These are phyloP conservation scores for Parotocinclus haroldoi DNA, from an alignment of 2,797 vertebrate genomes.

Conservation along the genomic window DNA sequence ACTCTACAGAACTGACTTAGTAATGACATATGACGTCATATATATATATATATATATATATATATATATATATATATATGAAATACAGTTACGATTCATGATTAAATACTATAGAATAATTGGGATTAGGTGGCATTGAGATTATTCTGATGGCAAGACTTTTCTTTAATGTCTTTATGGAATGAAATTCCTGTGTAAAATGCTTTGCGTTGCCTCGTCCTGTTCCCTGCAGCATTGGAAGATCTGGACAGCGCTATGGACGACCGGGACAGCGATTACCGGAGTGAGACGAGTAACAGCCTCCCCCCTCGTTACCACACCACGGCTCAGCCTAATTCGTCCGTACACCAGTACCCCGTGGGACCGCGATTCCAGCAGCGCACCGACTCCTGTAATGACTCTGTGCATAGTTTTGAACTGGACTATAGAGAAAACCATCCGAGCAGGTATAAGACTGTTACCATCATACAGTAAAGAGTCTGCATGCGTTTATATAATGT, in stretches of 20 bases:
- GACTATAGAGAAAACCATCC: slow-evolving; percentile 79
- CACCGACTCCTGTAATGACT: slow-evolving; percentile 77
- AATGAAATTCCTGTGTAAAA: too few species aligned
- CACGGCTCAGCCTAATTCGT: slow-evolving; percentile 88
- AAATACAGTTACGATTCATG: too few species aligned
- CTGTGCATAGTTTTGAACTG: slow-evolving; percentile 81
- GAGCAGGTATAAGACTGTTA: slow-evolving; percentile 71
- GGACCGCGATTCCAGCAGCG: slow-evolving; percentile 75
- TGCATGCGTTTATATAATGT: too few species aligned
- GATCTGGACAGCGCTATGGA: slow-evolving; percentile 93
- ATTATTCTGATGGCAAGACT: too few species aligned
- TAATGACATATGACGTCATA: too few species aligned
- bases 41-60: too few species aligned
- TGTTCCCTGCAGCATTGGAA: slow-evolving; percentile 78
- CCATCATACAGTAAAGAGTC: not conserved
- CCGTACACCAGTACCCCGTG: slow-evolving; percentile 87
- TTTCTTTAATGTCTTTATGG: too few species aligned
- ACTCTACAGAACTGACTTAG: too few species aligned
- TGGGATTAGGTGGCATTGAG: too few species aligned
- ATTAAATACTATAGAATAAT: too few species aligned
- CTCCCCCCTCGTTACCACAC: slow-evolving; percentile 88
- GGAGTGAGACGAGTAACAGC: slow-evolving; percentile 94
- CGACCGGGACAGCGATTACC: slow-evolving; percentile 96
- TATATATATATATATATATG: too few species aligned
- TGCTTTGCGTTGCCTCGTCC: too few species aligned